Evolutionary conservation across 1,140 invertebrate genomes (phyloP).

Genomic region (Pseudomyrmex sp.): DNA sequence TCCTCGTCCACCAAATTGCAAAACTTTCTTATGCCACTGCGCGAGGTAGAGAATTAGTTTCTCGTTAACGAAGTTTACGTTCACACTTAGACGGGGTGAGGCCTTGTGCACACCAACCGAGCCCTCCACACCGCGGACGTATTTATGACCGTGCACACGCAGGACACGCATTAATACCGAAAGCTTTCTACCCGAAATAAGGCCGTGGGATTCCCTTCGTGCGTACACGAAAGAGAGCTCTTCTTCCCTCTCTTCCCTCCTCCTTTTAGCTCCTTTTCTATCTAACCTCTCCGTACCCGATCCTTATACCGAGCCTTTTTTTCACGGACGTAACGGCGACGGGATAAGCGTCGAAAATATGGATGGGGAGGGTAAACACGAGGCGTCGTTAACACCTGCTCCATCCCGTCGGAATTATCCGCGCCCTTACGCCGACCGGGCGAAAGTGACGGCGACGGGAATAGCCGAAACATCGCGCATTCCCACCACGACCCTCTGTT

Average conservation of each 20-base stretch:
- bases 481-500: constrained; percentile 52
- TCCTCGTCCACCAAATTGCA: constrained; percentile 65
- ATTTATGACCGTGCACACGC: constrained; percentile 78
- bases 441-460: constrained; percentile 10
- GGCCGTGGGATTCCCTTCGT: constrained; percentile 36
- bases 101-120: not conserved
- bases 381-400: constrained; percentile 81
- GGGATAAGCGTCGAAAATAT: constrained; percentile 76
- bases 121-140: constrained; percentile 64
- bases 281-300: not conserved
- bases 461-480: constrained; percentile 47
- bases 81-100: constrained; percentile 68
- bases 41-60: constrained; percentile 80
- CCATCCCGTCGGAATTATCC: constrained; percentile 76
- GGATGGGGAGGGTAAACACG: constrained; percentile 68
- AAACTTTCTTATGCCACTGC: constrained; percentile 71
- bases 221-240: constrained; percentile 3
- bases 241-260: not conserved
- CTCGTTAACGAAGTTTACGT: constrained; percentile 83
- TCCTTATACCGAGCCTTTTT: constrained; percentile 41
- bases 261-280: not conserved
- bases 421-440: constrained; percentile 52
- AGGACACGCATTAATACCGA: constrained; percentile 73
- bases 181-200: constrained; percentile 47
- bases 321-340: constrained; percentile 43